Evolutionary conservation across 2,113 vertebrate species (phyloP), one percentile per base, ranked within the genome.

Genomic region (Phalacrocorax carbo): DNA sequence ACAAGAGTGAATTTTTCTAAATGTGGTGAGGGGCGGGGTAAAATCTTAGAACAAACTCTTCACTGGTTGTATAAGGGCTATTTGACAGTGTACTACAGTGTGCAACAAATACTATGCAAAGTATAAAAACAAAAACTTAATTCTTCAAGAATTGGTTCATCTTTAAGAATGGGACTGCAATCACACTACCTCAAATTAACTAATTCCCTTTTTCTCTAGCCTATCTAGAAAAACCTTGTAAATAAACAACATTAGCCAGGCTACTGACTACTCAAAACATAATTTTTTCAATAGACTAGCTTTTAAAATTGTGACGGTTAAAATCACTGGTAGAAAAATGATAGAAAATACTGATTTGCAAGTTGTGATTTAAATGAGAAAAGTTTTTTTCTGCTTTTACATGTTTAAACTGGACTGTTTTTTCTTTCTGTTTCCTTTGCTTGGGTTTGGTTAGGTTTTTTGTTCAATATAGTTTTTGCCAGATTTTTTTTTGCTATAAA

Each of bases 381-480:
- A n/a, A 10, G 1, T 32, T 38, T 52, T 48, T 77, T 70, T 52
- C 9, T 58, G 20, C 29, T 62, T 88, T 70, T 58, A 40, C 15
- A 16, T 26, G 7, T 2, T 69, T 78, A 36, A 81, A 27, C 30
- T 57, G 40, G 2, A 76, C 1, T 7, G 11, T 2, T 40, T 51
- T 83, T 60, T 4, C 29, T n/a, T 86, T 84, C 14, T 7, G 36
- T 62, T 93, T 88, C 7, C 4, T 34, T 82, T 82, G 9, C 2
- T 36, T 82, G 34, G 0, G 1, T 42, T 90, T 85, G 3, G 3
- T 49, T 52, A 75, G 13, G 13, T 68, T 83, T 52, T 83, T 57
- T 0, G 4, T 34, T 71, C 62, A 0, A 7, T 36, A 42, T 61
- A 2, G 0, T 10, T 58, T 86, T 87, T 80, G 8, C 15, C 52